A percentile compares a stretch with the other conserved stretches of the same genome.
Evolutionary conservation across 2,113 vertebrate species (phyloP).

Genomic region (Entomyzon cyanotis): DNA sequence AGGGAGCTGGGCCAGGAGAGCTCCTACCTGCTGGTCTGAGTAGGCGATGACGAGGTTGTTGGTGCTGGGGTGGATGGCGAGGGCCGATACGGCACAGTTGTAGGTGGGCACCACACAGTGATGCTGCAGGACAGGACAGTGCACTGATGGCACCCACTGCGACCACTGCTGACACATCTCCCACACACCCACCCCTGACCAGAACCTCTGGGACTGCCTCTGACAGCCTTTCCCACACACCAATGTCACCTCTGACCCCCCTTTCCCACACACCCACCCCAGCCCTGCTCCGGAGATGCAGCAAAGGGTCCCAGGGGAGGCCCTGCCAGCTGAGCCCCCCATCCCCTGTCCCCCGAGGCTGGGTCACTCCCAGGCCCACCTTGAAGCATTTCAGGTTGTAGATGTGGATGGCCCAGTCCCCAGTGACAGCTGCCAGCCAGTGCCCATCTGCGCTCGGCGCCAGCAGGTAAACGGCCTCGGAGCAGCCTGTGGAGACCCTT

Average conservation of each 20-base stretch:
- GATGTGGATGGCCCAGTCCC: slow-evolving; percentile 78
- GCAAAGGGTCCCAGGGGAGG: accelerated
- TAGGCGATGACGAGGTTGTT: slow-evolving; percentile 84
- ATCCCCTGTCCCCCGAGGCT: accelerated
- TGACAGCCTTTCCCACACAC: background rate
- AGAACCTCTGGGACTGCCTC: accelerated
- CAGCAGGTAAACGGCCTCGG: slow-evolving; percentile 82
- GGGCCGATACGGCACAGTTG: slow-evolving; percentile 83
- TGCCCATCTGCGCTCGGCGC: slow-evolving; percentile 80
- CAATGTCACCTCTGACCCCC: background rate
- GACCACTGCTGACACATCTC: background rate
- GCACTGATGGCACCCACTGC: accelerated
- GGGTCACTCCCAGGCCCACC: slow-evolving; percentile 66
- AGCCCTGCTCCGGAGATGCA: accelerated
- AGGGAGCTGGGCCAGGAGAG: background rate
- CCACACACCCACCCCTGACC: background rate
- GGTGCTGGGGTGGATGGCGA: slow-evolving; percentile 85
- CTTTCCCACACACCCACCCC: background rate
- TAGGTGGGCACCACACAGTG: slow-evolving; percentile 86
- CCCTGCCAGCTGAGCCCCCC: background rate
- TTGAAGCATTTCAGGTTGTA: slow-evolving; percentile 81
- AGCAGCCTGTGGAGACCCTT: background rate
- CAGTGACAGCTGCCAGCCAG: slow-evolving; percentile 84
- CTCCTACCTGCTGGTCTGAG: slow-evolving; percentile 90
- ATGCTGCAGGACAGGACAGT: slow-evolving; percentile 61